Percentiles rank a stretch among this genome's conserved stretches.
Conservation (phyloP, 2,797 vertebrate genomes). For the Pitangus sulphuratus region DNA sequence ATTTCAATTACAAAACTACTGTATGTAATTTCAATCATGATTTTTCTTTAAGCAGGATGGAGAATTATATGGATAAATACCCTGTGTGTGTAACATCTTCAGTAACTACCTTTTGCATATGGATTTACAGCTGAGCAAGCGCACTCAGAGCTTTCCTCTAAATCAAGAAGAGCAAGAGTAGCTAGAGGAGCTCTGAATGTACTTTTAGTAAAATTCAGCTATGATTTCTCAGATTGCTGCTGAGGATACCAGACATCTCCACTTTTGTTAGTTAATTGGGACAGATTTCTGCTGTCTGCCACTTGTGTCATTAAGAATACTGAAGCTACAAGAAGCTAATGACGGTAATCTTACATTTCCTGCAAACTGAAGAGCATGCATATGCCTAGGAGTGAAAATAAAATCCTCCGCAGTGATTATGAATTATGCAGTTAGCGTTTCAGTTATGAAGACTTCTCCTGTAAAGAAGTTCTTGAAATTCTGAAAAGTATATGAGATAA, state of each 20-base stretch:
- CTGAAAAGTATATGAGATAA: background rate
- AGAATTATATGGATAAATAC: background rate
- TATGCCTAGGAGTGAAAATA: background rate
- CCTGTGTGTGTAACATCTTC: accelerated
- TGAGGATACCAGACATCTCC: background rate
- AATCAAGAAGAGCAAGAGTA: background rate
- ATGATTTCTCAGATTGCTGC: accelerated
- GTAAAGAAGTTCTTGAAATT: background rate
- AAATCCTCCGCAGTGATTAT: background rate
- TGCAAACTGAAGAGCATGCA: background rate
- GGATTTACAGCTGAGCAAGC: constrained; percentile 12
- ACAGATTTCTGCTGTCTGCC: background rate
- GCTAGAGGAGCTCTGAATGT: background rate
- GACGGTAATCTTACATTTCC: background rate
- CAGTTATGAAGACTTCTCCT: background rate
- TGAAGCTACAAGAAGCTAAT: background rate
- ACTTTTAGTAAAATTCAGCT: background rate
- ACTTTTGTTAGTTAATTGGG: background rate
- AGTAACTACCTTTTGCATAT: background rate
- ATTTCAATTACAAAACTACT: background rate
- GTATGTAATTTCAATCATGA: background rate
- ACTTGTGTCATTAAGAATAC: background rate
- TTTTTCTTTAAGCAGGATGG: background rate
- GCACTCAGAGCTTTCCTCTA: background rate
- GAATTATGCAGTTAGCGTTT: background rate